A percentile compares a stretch with the other conserved stretches of the same genome.
Evolutionary conservation across 1,140 invertebrate genomes (phyloP).

Genomic region (Spodoptera frugiperda): DNA sequence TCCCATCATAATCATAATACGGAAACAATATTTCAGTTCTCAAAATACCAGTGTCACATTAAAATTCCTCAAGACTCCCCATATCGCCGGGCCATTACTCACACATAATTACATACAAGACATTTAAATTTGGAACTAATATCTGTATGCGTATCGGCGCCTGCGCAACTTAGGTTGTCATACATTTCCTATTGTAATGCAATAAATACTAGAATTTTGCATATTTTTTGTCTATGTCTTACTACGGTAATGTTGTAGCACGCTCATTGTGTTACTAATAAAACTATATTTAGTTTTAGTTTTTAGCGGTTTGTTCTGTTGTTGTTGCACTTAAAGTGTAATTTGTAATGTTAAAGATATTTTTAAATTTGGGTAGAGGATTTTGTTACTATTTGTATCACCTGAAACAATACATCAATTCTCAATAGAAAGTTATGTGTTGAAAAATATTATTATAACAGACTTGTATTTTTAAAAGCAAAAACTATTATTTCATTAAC

Average conservation of each 20-base stretch:
- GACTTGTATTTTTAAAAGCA: too few species aligned
- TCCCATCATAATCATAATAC: too few species aligned
- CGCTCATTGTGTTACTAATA: not conserved
- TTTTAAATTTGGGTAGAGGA: too few species aligned
- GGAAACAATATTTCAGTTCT: slow-evolving; percentile 5
- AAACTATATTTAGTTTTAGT: too few species aligned
- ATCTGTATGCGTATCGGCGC: slow-evolving; percentile 27
- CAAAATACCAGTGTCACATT: slow-evolving; percentile 3
- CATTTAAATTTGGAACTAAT: slow-evolving; percentile 28
- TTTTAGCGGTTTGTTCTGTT: too few species aligned
- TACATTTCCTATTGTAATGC: slow-evolving; percentile 18
- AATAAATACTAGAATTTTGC: slow-evolving; percentile 27
- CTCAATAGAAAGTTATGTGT: too few species aligned
- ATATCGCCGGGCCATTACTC: slow-evolving; percentile 15
- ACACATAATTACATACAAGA: slow-evolving; percentile 7
- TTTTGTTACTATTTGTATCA: too few species aligned
- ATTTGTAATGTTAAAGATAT: too few species aligned
- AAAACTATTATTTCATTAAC: too few species aligned
- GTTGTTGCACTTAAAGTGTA: too few species aligned
- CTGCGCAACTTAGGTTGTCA: slow-evolving; percentile 20
- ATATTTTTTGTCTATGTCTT: slow-evolving; percentile 1
- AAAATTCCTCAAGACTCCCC: slow-evolving; percentile 12
- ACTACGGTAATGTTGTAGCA: not conserved
- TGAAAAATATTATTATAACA: too few species aligned
- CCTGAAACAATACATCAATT: too few species aligned